Evolutionary conservation across 2,113 vertebrate species (phyloP).

Genomic region (Rostratula benghalensis): DNA sequence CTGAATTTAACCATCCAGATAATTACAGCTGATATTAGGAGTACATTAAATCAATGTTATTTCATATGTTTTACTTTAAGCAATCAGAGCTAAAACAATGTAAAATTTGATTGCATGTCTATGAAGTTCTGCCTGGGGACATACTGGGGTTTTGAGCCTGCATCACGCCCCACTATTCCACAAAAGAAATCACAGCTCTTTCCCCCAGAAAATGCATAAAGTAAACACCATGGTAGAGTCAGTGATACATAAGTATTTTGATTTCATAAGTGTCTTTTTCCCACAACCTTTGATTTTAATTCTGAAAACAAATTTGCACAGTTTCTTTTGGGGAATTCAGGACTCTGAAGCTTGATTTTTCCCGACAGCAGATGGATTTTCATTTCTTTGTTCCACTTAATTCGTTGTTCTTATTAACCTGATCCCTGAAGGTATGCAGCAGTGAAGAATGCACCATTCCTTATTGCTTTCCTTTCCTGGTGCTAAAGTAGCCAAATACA

Average conservation of each 20-base stretch:
- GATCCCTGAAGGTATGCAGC: slow-evolving; percentile 24
- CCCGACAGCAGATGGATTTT: slow-evolving; percentile 52
- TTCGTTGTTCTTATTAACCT: slow-evolving; percentile 8
- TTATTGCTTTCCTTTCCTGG: slow-evolving; percentile 21
- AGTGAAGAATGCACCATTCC: neutral
- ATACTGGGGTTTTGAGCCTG: neutral
- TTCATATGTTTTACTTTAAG: neutral
- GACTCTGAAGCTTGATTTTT: slow-evolving; percentile 16
- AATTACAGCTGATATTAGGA: neutral
- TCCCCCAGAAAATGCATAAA: neutral
- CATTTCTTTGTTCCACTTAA: slow-evolving; percentile 49
- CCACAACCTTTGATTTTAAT: slow-evolving; percentile 1
- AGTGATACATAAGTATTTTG: neutral
- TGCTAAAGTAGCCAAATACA: neutral
- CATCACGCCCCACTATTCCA: neutral
- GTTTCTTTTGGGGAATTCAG: neutral
- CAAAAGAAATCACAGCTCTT: neutral
- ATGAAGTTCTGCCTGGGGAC: neutral
- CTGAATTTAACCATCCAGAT: neutral
- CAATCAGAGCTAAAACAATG: neutral
- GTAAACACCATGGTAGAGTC: neutral
- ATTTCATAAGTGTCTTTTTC: neutral
- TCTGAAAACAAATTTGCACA: slow-evolving; percentile 11
- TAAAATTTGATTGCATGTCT: neutral
- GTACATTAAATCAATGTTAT: neutral